phyloP scores from a whole-genome alignment of 2,113 vertebrate species.

The Oplegnathus fasciatus region DNA sequence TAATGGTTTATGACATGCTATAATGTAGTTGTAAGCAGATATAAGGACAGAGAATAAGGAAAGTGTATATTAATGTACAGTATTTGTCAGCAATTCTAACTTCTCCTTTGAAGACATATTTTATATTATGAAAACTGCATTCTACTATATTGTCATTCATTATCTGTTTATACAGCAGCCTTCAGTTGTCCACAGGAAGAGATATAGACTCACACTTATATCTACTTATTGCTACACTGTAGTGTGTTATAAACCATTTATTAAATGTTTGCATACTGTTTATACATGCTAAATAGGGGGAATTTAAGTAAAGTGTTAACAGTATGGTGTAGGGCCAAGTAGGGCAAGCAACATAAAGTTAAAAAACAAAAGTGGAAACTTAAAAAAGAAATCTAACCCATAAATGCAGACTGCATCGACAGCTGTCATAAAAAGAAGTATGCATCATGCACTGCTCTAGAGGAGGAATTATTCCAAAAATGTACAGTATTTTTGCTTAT shows the following conservation, averaged over 20 bases:
- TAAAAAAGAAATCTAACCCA: conserved; percentile 12
- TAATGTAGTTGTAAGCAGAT: neutral
- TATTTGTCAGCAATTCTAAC: neutral
- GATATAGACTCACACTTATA: too few relatives aligned
- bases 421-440: neutral
- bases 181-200: too few relatives aligned
- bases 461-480: conserved; percentile 7
- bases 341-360: conserved; percentile 28
- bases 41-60: neutral
- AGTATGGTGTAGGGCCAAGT: conserved; percentile 17
- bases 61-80: neutral
- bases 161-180: neutral
- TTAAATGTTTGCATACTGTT: neutral
- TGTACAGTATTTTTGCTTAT: conserved; percentile 6
- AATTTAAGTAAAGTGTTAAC: neutral
- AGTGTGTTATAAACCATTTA: neutral
- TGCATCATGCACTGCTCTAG: neutral
- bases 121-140: neutral
- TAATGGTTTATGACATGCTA: neutral
- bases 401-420: neutral
- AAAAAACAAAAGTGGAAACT: too few relatives aligned
- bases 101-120: neutral
- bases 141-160: neutral
- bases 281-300: neutral
- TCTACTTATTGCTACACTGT: neutral